Conservation (phyloP, 2,797 vertebrate species). For the Prunella strophiata region DNA sequence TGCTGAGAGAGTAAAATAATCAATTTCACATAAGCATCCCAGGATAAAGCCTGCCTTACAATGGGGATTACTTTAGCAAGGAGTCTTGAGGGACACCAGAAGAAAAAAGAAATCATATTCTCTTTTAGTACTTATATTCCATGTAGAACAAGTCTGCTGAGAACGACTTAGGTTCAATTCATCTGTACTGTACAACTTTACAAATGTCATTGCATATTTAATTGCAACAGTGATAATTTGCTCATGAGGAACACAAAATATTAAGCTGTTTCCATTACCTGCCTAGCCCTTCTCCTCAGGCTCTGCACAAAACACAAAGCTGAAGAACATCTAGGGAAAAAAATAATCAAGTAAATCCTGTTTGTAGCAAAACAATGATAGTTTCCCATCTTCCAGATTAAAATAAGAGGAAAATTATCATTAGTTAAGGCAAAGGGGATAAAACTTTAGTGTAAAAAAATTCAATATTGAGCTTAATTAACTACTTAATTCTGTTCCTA, state of each 20-base stretch:
- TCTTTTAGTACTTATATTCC: background rate
- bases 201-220: conserved; percentile 19
- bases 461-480: background rate
- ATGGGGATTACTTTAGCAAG: conserved; percentile 1
- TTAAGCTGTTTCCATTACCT: background rate
- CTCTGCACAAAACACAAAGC: background rate
- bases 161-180: background rate
- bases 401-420: background rate
- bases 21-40: background rate
- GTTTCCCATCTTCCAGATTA: background rate
- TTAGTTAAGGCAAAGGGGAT: background rate
- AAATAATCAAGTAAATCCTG: background rate
- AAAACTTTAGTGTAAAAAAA: background rate
- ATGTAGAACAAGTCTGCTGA: background rate
- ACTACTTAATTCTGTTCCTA: background rate
- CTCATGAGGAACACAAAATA: background rate
- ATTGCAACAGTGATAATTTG: conserved; percentile 47
- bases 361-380: background rate
- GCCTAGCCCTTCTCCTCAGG: background rate
- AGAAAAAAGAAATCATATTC: conserved; percentile 10
- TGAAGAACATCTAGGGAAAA: background rate
- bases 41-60: background rate
- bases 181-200: background rate
- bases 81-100: conserved; percentile 24
- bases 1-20: background rate